Evolutionary conservation across 2,888 invertebrate genomes (phyloP).

Genomic region (Lasioglossum vierecki): DNA sequence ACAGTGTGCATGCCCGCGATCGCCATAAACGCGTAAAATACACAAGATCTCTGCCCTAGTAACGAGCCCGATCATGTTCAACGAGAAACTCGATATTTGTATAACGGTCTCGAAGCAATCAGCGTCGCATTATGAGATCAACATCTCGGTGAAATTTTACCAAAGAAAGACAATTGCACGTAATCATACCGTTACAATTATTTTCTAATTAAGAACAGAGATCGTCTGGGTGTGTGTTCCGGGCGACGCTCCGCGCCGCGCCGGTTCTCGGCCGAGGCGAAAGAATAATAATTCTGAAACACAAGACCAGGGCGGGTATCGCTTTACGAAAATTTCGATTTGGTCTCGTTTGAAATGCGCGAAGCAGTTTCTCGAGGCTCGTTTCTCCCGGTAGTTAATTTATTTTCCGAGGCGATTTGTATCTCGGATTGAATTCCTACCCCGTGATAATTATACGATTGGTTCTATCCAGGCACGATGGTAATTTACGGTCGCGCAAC

Average conservation of each 20-base stretch:
- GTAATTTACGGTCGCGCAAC: conserved; percentile 36
- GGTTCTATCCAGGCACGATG: conserved; percentile 36
- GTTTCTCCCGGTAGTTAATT: conserved; percentile 50
- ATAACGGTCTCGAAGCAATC: conserved; percentile 31
- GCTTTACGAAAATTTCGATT: conserved; percentile 43
- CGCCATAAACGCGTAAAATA: neutral
- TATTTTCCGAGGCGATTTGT: conserved; percentile 52
- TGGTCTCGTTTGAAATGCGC: conserved; percentile 37
- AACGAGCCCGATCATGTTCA: conserved; percentile 31
- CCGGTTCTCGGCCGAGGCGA: neutral
- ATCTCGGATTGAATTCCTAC: conserved; percentile 54
- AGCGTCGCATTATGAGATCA: conserved; percentile 18
- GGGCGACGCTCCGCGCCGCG: neutral
- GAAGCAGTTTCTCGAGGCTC: conserved; percentile 37
- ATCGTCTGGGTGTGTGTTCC: neutral
- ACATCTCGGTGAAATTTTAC: conserved; percentile 9
- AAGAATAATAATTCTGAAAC: conserved; percentile 36
- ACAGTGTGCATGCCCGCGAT: neutral
- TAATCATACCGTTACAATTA: neutral
- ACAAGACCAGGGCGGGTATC: conserved; percentile 40
- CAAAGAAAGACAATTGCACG: neutral
- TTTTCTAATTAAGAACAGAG: neutral
- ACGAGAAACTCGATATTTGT: conserved; percentile 22
- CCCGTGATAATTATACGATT: conserved; percentile 53
- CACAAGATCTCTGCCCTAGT: neutral